These are phyloP conservation scores for Chymomyza fuscimana DNA, from an alignment of 2,888 invertebrate species.

Conservation along the genomic window DNA sequence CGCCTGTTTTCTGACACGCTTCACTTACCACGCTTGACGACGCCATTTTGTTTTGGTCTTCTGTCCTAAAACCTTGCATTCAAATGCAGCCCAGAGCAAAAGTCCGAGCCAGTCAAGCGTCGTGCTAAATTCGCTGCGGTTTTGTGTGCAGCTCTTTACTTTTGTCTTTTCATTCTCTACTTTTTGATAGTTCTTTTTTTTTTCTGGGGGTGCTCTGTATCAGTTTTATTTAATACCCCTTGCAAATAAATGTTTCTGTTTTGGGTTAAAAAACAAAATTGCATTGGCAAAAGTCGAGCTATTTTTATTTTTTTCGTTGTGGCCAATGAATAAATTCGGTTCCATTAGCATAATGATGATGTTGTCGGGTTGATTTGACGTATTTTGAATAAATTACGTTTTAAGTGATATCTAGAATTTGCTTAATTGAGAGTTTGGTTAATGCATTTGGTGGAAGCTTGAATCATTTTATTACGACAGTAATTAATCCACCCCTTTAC, in stretches of 20 bases:
- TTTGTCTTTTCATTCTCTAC: conserved; percentile 19
- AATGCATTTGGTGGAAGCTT: not conserved
- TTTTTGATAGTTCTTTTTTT: conserved; percentile 12
- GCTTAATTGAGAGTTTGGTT: not conserved
- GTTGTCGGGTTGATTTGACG: not conserved
- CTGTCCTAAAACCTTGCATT: conserved; percentile 38
- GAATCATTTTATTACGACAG: too few relatives aligned
- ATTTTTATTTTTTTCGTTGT: not conserved
- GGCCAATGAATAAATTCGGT: not conserved
- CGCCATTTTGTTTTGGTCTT: conserved; percentile 47
- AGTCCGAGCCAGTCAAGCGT: conserved; percentile 49
- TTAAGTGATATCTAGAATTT: not conserved
- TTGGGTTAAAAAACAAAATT: conserved; percentile 27
- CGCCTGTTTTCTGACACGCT: conserved; percentile 44
- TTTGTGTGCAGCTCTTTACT: conserved; percentile 49
- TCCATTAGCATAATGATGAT: not conserved
- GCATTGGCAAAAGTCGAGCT: not conserved
- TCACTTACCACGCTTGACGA: conserved; percentile 35
- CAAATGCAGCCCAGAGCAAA: conserved; percentile 46
- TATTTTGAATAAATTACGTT: not conserved
- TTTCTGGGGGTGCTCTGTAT: conserved; percentile 7
- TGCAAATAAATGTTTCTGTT: not conserved
- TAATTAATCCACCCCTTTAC: too few relatives aligned
- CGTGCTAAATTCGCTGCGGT: conserved; percentile 67
- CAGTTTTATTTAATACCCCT: not conserved